These are phyloP conservation scores for Gonioctena quinquepunctata DNA, from an alignment of 1,140 invertebrate genomes.

Conservation along the genomic window DNA sequence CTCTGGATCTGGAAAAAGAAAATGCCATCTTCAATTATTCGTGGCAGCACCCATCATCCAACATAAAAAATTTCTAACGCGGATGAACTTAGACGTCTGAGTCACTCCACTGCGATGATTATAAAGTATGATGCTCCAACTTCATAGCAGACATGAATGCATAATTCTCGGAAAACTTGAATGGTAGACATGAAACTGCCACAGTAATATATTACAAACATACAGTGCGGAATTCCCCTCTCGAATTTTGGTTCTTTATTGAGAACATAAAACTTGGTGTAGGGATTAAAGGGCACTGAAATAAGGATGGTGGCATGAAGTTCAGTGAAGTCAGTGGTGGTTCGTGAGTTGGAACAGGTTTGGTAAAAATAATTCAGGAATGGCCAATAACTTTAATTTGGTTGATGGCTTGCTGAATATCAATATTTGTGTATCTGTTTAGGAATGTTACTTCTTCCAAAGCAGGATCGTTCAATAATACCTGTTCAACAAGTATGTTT, in stretches of 20 bases:
- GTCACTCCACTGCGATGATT: slow-evolving; percentile 14
- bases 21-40: neutral
- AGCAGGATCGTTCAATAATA: no score
- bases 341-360: no score
- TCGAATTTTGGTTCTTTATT: slow-evolving; percentile 18
- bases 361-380: no score
- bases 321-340: neutral
- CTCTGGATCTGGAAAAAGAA: neutral
- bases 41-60: neutral
- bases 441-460: no score
- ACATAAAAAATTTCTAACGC: slow-evolving; percentile 12
- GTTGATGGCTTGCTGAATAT: no score
- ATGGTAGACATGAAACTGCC: slow-evolving; percentile 10
- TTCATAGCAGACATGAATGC: slow-evolving; percentile 21
- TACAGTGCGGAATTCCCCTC: slow-evolving; percentile 13
- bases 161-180: slow-evolving; percentile 13
- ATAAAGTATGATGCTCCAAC: slow-evolving; percentile 21
- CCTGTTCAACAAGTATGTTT: no score
- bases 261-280: slow-evolving; percentile 13
- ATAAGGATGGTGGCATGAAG: neutral
- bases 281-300: slow-evolving; percentile 9
- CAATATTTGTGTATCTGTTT: no score
- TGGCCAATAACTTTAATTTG: no score
- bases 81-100: slow-evolving; percentile 14
- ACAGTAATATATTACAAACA: slow-evolving; percentile 17